Conservation (phyloP, 2,888 invertebrate species). For the Andrena bicolor region DNA sequence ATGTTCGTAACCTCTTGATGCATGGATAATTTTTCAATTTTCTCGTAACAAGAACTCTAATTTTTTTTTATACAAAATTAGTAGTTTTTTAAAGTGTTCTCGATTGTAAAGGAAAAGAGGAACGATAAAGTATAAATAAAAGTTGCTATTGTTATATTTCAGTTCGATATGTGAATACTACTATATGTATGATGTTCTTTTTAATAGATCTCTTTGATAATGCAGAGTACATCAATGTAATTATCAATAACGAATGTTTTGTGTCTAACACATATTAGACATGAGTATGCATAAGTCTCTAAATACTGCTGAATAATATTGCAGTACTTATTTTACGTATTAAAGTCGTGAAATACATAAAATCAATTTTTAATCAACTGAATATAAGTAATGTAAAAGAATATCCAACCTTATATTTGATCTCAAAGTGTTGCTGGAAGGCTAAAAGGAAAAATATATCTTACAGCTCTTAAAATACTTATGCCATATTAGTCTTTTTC, state of each 20-base stretch:
- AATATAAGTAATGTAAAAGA: background rate
- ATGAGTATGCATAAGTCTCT: background rate
- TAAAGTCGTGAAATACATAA: background rate
- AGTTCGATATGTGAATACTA: no score
- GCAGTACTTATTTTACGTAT: no score
- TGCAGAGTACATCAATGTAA: background rate
- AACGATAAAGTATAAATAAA: background rate
- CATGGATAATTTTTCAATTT: no score
- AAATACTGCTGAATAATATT: no score
- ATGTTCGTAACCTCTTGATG: no score
- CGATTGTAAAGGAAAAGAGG: no score
- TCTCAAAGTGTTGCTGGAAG: conserved; percentile 15
- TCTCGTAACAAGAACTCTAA: background rate
- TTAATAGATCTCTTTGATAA: background rate
- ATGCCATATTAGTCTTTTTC: conserved; percentile 10
- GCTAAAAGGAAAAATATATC: conserved; percentile 14
- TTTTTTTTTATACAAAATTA: background rate
- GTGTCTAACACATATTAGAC: conserved; percentile 20
- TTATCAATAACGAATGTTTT: background rate
- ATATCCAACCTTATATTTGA: background rate
- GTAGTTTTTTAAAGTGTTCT: no score
- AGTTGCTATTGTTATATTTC: background rate
- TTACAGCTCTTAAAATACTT: background rate
- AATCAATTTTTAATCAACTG: background rate
- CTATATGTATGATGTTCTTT: background rate